Base-by-base conservation (phyloP, 2,113 vertebrate species). In the Columbina picui region DNA sequence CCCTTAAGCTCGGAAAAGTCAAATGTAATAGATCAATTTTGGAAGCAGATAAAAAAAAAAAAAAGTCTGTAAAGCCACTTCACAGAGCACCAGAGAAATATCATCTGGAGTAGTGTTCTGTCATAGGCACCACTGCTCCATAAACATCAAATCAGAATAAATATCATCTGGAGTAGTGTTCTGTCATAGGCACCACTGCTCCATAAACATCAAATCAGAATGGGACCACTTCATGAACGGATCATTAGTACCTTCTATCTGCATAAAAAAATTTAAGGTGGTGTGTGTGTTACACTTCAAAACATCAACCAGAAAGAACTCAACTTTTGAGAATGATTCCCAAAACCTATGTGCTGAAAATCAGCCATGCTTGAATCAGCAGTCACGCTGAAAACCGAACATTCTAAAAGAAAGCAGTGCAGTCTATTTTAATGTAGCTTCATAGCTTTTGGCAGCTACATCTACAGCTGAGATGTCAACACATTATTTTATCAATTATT, bases 401-500 rank as follows among this genome's bases (percentile, higher is more conserved):
- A 75, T 93, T 53, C 49, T 83, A 18, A 18, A 49, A 32, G 18
- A 80, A 59, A 84, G 49, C 34, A 82, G 16, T 11, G 49, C 49
- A 65, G 36, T 39, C 14, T 17, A 30, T 87, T 82, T 80, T 80
- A 85, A 65, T 63, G 47, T 75, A 70, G 19, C 41, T 74, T 89
- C 75, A 74, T 41, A 63, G 81, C 39, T 94, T 95, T 91, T 73
- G 90, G 73, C 90, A 92, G 61, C 86, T 70, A 80, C 60, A 65
- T 32, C 80, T 83, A 73, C 67, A 64, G 87, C 89, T 77, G 82
- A 95, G 84, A 87, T 7, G 67, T 76, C 83, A 67, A 65, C 20
- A 89, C 45, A 53, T 67, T 91, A 80, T 94, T 68, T 92, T 83
- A 97, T 97, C 77, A 95, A 96, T 97, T 97, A 97, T 95, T 96